Conservation (phyloP, 1,140 invertebrate species). For the Meloidogyne floridensis region DNA sequence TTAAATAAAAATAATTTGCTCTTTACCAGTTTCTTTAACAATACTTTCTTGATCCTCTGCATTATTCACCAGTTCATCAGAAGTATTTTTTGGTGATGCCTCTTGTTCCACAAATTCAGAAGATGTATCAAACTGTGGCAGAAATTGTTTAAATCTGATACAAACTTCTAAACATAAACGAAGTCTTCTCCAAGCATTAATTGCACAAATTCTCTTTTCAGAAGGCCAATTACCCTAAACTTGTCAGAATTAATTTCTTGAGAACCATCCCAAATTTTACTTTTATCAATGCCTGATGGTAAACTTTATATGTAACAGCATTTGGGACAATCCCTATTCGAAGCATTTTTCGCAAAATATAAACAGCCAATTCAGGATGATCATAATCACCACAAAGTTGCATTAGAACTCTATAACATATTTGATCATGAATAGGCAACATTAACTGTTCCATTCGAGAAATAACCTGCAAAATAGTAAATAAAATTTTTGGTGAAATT, state of each 20-base stretch:
- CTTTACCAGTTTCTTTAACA: neutral
- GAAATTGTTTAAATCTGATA: conserved; percentile 26
- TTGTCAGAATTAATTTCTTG: neutral
- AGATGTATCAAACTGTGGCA: neutral
- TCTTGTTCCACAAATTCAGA: neutral
- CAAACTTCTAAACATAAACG: conserved; percentile 35
- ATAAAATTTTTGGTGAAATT: neutral
- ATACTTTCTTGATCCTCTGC: neutral
- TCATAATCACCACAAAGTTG: conserved; percentile 93
- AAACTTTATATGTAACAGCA: conserved; percentile 92
- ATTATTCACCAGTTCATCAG: neutral
- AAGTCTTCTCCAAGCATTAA: conserved; percentile 44
- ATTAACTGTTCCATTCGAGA: conserved; percentile 43
- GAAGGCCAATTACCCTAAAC: conserved; percentile 58
- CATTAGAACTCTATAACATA: conserved; percentile 97
- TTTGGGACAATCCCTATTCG: conserved; percentile 89
- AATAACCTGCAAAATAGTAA: conserved; percentile 39
- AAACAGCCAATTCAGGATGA: conserved; percentile 88
- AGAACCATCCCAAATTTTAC: neutral
- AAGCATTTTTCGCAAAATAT: conserved; percentile 92
- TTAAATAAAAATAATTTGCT: neutral
- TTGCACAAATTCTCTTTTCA: conserved; percentile 47
- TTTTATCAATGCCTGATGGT: conserved; percentile 69
- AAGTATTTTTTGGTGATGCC: neutral
- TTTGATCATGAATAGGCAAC: conserved; percentile 70